Base-by-base conservation (phyloP, 2,113 vertebrate genomes). In the Mesoclemmys tuberculata region DNA sequence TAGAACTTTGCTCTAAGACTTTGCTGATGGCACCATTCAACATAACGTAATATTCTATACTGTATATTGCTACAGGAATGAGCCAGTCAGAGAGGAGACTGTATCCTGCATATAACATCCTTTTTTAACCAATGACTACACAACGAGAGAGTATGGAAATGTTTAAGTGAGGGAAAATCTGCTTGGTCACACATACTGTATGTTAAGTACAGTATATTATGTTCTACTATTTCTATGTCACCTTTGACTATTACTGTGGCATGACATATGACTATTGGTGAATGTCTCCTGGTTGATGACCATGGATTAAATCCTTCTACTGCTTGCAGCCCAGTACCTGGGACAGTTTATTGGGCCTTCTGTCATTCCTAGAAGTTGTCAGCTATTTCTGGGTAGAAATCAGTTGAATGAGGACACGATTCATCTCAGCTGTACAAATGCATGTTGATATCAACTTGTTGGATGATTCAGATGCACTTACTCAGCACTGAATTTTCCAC, bases 401-500 rank as follows among this genome's bases (percentile, higher is more conserved):
- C 26, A 35, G n/a, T 79, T 90, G 77, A 5, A 41, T 27, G 46
- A 87, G 89, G 55, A 16, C 85, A 81, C 3, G 44, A 82, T 75
- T 94, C 35, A 88, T 38, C 51, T 75, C 41, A 51, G 6, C 35
- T 38, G 0, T 2, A 31, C 24, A 49, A 80, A 58, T 46, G 84
- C 93, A 41, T 94, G 85, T 92, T 82, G 87, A 95, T 46, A 77
- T 77, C 44, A 77, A 29, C 6, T 7, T 44, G 74, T 41, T 77
- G 74, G 26, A 11, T 44, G 24, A 77, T 44, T 77, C 27, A 29
- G 26, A 27, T 27, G 21, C 11, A 46, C 41, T 77, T 46, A 77
- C 56, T 97, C 93, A 97, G 90, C 94, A 84, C 92, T 88, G 74
- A 93, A 88, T 86, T 94, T 82, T 88, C 83, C 85, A 80, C 49